Conservation (phyloP, 2,888 invertebrate species). For the Hymenopus coronatus region DNA sequence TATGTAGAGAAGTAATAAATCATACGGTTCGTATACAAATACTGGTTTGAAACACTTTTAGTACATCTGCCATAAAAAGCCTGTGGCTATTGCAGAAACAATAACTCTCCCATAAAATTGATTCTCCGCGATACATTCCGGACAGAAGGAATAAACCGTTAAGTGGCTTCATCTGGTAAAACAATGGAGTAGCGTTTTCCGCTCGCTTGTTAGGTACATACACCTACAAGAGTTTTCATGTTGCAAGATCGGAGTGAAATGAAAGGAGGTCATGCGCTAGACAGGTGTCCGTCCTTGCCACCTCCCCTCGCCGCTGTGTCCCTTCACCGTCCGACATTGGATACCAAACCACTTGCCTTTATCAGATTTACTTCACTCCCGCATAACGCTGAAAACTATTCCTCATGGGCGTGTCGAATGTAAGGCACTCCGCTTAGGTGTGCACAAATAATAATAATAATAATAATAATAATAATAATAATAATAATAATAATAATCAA, state of each 20-base stretch:
- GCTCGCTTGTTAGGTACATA: neutral
- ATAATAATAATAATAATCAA: no score
- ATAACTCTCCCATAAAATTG: no score
- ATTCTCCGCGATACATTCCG: no score
- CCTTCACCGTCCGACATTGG: neutral
- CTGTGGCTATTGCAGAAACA: no score
- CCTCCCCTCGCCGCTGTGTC: neutral
- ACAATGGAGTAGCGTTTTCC: neutral
- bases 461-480: no score
- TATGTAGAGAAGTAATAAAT: no score
- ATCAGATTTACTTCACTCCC: neutral
- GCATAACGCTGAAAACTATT: neutral
- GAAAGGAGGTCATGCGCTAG: neutral
- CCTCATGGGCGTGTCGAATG: neutral
- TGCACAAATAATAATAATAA: neutral
- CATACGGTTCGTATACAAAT: no score
- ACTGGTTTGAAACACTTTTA: no score
- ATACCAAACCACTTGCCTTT: neutral
- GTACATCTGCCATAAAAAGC: no score
- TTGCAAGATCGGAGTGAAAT: neutral
- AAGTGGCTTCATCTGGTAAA: neutral
- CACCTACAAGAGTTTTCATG: neutral
- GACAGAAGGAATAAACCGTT: no score
- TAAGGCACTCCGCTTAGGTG: neutral
- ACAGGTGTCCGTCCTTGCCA: constrained; percentile 14